Conservation (phyloP, 2,797 vertebrate genomes). For the Catamblyrhynchus diadema region DNA sequence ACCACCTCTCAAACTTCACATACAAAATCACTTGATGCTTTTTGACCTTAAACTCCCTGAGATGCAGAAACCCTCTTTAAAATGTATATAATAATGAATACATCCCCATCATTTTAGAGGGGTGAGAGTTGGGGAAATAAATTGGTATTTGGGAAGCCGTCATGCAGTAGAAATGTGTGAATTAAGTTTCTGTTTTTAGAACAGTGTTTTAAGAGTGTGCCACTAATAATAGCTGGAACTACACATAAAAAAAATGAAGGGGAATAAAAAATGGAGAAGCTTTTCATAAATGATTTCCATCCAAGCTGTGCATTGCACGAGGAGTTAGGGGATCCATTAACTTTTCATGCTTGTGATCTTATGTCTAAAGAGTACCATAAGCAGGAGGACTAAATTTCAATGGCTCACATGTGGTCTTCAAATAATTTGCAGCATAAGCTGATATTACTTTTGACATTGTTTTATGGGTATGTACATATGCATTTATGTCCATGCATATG, state of each 20-base stretch:
- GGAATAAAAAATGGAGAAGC: not conserved
- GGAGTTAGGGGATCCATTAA: not conserved
- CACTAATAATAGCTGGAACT: not conserved
- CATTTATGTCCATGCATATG: not conserved
- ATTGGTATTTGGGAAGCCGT: not conserved
- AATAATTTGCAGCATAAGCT: not conserved
- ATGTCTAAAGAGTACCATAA: not conserved
- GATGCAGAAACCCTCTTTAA: not conserved
- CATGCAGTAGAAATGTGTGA: not conserved
- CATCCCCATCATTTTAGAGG: not conserved
- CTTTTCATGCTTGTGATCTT: not conserved
- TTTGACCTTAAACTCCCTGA: not conserved
- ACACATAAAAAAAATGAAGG: not conserved
- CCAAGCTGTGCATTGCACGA: not conserved
- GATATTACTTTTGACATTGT: not conserved
- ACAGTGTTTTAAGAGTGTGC: not conserved
- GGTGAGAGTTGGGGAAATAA: slow-evolving; percentile 21
- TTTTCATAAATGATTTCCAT: not conserved
- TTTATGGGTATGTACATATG: not conserved
- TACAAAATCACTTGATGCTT: not conserved
- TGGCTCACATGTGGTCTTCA: not conserved
- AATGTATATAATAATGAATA: not conserved
- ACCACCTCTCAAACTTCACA: not conserved
- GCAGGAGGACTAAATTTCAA: not conserved
- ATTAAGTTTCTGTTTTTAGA: not conserved